Evolutionary conservation across 2,113 vertebrate genomes (phyloP).

Genomic region (Ploceus nigricollis): DNA sequence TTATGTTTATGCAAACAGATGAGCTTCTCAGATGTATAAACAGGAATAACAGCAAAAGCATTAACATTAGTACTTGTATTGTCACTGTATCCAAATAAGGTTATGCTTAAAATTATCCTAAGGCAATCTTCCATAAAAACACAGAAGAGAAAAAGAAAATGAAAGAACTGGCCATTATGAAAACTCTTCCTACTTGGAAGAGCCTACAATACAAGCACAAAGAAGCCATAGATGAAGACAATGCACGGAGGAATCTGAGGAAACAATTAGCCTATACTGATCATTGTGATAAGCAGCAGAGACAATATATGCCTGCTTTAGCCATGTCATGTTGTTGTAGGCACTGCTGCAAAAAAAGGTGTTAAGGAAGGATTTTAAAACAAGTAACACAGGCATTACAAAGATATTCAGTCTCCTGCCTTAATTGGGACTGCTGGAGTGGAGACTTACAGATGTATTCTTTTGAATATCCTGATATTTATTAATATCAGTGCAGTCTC

Average conservation of each 20-base stretch:
- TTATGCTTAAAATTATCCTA: background rate
- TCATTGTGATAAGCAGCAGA: background rate
- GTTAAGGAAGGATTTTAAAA: background rate
- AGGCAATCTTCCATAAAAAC: background rate
- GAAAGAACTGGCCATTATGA: background rate
- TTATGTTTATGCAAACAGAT: background rate
- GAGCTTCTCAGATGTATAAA: background rate
- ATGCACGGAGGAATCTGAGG: background rate
- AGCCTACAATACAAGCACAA: background rate
- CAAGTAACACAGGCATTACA: background rate
- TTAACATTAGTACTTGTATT: background rate
- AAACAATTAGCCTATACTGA: background rate
- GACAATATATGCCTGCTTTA: background rate
- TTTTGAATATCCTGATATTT: background rate
- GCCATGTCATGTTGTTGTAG: background rate
- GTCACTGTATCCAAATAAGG: background rate
- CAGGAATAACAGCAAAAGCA: background rate
- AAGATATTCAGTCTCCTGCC: background rate
- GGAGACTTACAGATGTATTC: background rate
- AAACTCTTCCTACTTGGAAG: background rate
- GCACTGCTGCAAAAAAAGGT: background rate
- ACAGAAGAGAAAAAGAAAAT: background rate
- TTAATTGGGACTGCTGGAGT: background rate
- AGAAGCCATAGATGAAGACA: background rate
- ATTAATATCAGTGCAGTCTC: background rate